Evolutionary conservation across 2,888 invertebrate genomes (phyloP).

Genomic region (Nasonovia ribisnigri): DNA sequence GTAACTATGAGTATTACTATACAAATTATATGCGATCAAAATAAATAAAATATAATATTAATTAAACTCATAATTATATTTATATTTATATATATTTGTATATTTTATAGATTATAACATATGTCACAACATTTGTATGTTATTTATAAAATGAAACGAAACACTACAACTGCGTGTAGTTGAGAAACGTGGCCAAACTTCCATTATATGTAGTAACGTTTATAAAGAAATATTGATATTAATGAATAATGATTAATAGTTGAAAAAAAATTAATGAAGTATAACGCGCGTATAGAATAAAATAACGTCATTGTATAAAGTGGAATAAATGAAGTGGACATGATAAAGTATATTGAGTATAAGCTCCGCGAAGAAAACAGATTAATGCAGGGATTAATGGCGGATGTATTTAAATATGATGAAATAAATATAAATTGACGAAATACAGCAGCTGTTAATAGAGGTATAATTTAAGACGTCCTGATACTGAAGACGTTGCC

Average conservation of each 20-base stretch:
- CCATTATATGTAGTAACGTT: neutral
- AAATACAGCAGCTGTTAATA: neutral
- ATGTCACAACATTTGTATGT: neutral
- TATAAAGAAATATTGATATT: slow-evolving; percentile 4
- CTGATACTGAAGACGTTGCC: neutral
- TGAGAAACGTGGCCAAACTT: neutral
- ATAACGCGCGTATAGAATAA: neutral
- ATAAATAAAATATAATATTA: neutral
- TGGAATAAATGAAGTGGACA: slow-evolving; percentile 46
- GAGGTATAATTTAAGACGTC: slow-evolving; percentile 21
- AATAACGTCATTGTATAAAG: slow-evolving; percentile 30
- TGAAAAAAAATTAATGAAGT: slow-evolving; percentile 6
- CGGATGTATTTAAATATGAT: slow-evolving; percentile 47
- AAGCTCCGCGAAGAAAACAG: neutral
- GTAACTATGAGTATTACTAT: neutral
- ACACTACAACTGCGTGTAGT: neutral
- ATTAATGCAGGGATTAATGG: slow-evolving; percentile 46
- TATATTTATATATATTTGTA: too few species aligned
- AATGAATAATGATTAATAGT: slow-evolving; percentile 7
- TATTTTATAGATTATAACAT: too few species aligned
- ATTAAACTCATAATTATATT: too few species aligned
- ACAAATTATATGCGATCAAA: neutral
- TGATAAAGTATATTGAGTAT: neutral
- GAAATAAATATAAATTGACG: slow-evolving; percentile 41
- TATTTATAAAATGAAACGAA: neutral